A percentile compares a stretch with the other conserved stretches of the same genome.
Evolutionary conservation across 2,113 vertebrate genomes (phyloP).

Genomic region (Neopipo cinnamomea): DNA sequence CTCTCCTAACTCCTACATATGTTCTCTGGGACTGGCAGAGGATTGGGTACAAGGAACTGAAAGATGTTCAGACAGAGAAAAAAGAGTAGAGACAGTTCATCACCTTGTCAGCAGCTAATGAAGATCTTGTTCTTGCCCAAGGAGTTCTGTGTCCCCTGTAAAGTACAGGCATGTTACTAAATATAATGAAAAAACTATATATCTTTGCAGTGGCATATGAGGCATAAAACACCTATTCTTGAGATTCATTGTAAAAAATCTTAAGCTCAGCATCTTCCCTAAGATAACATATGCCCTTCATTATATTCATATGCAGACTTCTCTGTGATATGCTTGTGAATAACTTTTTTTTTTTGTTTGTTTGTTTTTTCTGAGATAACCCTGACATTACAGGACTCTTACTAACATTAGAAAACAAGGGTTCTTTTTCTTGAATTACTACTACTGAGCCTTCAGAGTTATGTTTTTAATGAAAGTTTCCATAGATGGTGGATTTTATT

Average conservation of each 20-base stretch:
- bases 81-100: background rate
- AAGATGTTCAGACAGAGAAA: background rate
- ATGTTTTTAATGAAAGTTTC: constrained; percentile 55
- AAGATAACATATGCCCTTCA: constrained; percentile 30
- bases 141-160: background rate
- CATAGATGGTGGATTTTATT: constrained; percentile 28
- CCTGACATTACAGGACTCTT: background rate
- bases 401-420: constrained; percentile 16
- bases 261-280: background rate
- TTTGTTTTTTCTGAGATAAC: constrained; percentile 5
- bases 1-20: background rate
- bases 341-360: background rate
- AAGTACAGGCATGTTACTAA: background rate
- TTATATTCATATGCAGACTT: background rate
- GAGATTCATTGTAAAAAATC: background rate
- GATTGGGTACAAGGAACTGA: background rate
- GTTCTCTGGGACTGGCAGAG: background rate
- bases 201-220: background rate
- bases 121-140: background rate
- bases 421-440: constrained; percentile 15
- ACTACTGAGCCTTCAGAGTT: background rate
- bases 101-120: background rate
- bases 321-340: background rate
- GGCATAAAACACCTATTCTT: background rate
- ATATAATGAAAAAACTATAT: background rate